A percentile compares a stretch with the other conserved stretches of the same genome.
Evolutionary conservation across 2,113 vertebrate genomes (phyloP).

Genomic region (Dolichallabes microphthalmus): DNA sequence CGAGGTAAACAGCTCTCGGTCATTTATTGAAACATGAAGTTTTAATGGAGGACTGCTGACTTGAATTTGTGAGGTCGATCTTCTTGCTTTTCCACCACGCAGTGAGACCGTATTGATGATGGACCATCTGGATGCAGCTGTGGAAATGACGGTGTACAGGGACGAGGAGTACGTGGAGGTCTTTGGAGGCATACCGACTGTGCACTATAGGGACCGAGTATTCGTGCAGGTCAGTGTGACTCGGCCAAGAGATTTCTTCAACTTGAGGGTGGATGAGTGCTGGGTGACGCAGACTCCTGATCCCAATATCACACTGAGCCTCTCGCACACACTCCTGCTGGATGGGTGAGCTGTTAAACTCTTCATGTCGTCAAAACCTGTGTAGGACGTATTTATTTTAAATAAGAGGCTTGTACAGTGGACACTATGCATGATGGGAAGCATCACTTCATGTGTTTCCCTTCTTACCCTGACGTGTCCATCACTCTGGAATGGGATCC

Average conservation of each 20-base stretch:
- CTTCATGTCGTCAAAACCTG: background rate
- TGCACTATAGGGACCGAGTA: constrained; percentile 68
- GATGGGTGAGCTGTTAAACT: constrained; percentile 63
- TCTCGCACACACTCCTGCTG: constrained; percentile 59
- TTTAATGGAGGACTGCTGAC: too few relatives aligned
- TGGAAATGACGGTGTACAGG: constrained; percentile 67
- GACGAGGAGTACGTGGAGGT: constrained; percentile 59
- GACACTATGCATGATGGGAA: too few relatives aligned
- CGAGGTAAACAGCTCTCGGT: background rate
- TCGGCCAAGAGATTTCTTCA: constrained; percentile 66
- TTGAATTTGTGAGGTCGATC: too few relatives aligned
- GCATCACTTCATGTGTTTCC: too few relatives aligned
- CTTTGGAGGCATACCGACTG: constrained; percentile 58
- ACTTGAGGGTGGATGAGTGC: constrained; percentile 66
- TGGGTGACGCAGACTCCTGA: constrained; percentile 67
- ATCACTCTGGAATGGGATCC: too few relatives aligned
- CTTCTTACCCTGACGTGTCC: too few relatives aligned
- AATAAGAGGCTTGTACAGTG: too few relatives aligned
- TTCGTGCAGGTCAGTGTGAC: constrained; percentile 66
- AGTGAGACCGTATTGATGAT: constrained; percentile 50
- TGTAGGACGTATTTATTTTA: background rate
- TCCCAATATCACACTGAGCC: constrained; percentile 48
- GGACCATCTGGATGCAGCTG: constrained; percentile 63
- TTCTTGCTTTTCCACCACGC: constrained; percentile 15
- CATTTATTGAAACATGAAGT: background rate